A percentile compares a stretch with the other conserved stretches of the same genome.
Conservation (phyloP, 2,113 vertebrate species). For the Nycticryphes semicollaris region DNA sequence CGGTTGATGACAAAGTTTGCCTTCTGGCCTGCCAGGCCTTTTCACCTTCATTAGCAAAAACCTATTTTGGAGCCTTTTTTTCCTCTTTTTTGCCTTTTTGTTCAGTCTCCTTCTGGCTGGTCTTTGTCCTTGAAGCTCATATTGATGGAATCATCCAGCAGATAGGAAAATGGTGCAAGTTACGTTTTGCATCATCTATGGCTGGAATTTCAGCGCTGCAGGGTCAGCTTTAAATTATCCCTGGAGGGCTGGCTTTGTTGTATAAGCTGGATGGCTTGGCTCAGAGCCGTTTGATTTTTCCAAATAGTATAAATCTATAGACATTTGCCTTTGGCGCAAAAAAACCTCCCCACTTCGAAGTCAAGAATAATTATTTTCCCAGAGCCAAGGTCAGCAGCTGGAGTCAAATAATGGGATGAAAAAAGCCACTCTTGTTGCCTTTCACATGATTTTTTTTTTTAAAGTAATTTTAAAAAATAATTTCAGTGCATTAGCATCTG, state of each 20-base stretch:
- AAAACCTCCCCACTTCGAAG: constrained; percentile 1
- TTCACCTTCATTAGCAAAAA: constrained; percentile 23
- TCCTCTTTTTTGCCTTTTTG: not conserved
- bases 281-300: constrained; percentile 37
- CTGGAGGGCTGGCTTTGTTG: constrained; percentile 38
- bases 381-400: constrained; percentile 64
- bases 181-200: not conserved
- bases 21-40: constrained; percentile 39
- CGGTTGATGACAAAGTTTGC: constrained; percentile 34
- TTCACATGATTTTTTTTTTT: not conserved
- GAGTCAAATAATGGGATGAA: constrained; percentile 48
- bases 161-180: constrained; percentile 35
- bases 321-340: constrained; percentile 53
- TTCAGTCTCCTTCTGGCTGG: not conserved
- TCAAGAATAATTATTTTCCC: constrained; percentile 61
- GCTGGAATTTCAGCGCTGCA: constrained; percentile 26
- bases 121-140: not conserved
- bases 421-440: constrained; percentile 13
- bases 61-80: not conserved
- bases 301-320: constrained; percentile 63
- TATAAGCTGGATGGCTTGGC: constrained; percentile 57
- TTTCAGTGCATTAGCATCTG: not conserved
- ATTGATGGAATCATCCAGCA: not conserved
- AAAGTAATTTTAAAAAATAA: not conserved
- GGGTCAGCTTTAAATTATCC: constrained; percentile 58